Evolutionary conservation across 2,888 invertebrate genomes (phyloP), one percentile per base, ranked within the genome.

Genomic region (Sphaeridia pumilis): DNA sequence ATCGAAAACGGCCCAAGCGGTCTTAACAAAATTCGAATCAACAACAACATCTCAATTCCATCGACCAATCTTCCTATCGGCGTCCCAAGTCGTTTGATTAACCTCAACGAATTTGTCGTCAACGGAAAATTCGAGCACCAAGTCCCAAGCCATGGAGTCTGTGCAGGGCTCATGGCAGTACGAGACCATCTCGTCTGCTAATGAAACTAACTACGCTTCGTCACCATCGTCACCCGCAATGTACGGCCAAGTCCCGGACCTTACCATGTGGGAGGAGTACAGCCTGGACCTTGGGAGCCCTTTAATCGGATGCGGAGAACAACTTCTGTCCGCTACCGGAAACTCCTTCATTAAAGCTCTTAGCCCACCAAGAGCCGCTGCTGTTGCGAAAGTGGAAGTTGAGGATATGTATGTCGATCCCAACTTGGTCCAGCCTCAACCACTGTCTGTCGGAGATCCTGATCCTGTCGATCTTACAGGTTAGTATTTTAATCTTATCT

Each of bases 121-220:
- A n/a, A n/a, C n/a, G n/a, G n/a, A 38, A 14, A 17, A 38, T 14
- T 38, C 38, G 17, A 38, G n/a, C n/a, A n/a, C n/a, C n/a, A n/a
- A n/a, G n/a, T n/a, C n/a, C n/a, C n/a, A 22, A 50, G 63, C 60
- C 63, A 63, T 63, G 63, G 60, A 63, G 60, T 58, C 63, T 54
- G 36, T 45, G 43, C 49, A 58, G 56, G 63, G 53, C 59, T 60
- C 60, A 46, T 59, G 60, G 63, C 60, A 63, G 59, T 56, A 54
- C 59, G 60, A 60, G 59, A 49, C 57, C 56, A 57, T 58, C 59
- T 63, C 63, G 59, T 59, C 60, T 60, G 59, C 60, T 63, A 46
- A 46, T 28, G 59, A 59, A 36, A 58, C 54, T 57, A 49, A 53
- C 52, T 63, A 60, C 58, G 58, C 59, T 46, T 48, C 50, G 14